These are phyloP conservation scores for Bucorvus abyssinicus DNA, from an alignment of 2,797 vertebrate species.

Conservation along the genomic window DNA sequence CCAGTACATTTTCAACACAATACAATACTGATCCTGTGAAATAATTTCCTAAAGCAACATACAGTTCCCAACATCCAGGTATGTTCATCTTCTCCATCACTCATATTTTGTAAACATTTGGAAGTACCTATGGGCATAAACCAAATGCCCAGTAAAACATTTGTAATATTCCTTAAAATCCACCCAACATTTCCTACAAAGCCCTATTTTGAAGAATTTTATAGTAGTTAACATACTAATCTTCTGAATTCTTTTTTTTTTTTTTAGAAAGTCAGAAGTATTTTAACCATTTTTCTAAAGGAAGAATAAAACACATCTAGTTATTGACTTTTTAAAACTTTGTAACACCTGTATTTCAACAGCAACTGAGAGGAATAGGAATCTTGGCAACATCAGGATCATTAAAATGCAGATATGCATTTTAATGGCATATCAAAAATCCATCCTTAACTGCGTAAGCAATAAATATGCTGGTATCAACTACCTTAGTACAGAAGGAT, in stretches of 20 bases:
- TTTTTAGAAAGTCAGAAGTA: not conserved
- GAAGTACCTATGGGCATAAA: not conserved
- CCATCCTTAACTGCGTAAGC: not conserved
- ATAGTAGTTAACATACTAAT: not conserved
- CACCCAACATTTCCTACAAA: not conserved
- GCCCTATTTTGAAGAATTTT: not conserved
- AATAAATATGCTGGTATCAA: not conserved
- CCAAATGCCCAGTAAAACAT: not conserved
- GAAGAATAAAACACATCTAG: not conserved
- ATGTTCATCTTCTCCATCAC: not conserved
- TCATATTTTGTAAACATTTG: not conserved
- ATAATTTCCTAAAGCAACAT: not conserved
- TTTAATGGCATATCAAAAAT: not conserved
- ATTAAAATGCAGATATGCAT: not conserved
- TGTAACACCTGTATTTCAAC: not conserved
- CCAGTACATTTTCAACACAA: not conserved
- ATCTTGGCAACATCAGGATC: not conserved
- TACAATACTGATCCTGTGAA: not conserved
- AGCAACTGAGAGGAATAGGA: not conserved
- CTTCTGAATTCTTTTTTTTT: not conserved
- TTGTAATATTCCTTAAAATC: not conserved
- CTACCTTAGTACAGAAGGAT: not conserved
- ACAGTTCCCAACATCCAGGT: not conserved
- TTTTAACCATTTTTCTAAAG: not conserved
- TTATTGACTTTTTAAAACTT: not conserved